These are phyloP conservation scores for Oscheius sp. DNA, from an alignment of 2,888 invertebrate genomes.

Conservation along the genomic window DNA sequence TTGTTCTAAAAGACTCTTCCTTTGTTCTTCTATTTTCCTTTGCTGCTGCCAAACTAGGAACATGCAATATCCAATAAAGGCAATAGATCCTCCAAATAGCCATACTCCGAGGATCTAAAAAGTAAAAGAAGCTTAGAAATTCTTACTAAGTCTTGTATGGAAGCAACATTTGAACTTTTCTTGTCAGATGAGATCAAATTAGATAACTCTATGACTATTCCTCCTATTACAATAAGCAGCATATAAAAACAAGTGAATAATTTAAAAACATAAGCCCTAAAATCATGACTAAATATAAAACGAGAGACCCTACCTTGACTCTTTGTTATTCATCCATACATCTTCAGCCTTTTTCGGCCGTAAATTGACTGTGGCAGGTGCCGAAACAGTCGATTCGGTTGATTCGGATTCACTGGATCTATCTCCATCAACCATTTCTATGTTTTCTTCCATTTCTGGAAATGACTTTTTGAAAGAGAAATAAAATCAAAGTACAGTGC, in stretches of 20 bases:
- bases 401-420: slow-evolving; percentile 16
- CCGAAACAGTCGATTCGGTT: slow-evolving; percentile 12
- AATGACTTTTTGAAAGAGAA: neutral
- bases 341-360: neutral
- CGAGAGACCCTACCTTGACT: slow-evolving; percentile 12
- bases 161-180: slow-evolving; percentile 28
- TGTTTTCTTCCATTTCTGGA: slow-evolving; percentile 14
- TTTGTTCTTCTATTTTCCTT: slow-evolving; percentile 31
- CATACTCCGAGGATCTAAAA: slow-evolving; percentile 44
- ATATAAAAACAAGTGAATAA: slow-evolving; percentile 57
- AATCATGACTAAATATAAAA: neutral
- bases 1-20: slow-evolving; percentile 32
- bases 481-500: slow-evolving; percentile 6
- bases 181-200: slow-evolving; percentile 46
- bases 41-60: slow-evolving; percentile 43
- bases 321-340: slow-evolving; percentile 20
- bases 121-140: neutral
- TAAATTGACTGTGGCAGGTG: neutral
- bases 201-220: slow-evolving; percentile 52
- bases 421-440: slow-evolving; percentile 11
- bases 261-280: slow-evolving; percentile 41
- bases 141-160: slow-evolving; percentile 47
- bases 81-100: slow-evolving; percentile 48
- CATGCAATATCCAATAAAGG: slow-evolving; percentile 49
- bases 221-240: slow-evolving; percentile 55